Percentiles rank a stretch among this genome's conserved stretches.
Conservation (phyloP, 2,113 vertebrate species). For the Phainopepla nitens region DNA sequence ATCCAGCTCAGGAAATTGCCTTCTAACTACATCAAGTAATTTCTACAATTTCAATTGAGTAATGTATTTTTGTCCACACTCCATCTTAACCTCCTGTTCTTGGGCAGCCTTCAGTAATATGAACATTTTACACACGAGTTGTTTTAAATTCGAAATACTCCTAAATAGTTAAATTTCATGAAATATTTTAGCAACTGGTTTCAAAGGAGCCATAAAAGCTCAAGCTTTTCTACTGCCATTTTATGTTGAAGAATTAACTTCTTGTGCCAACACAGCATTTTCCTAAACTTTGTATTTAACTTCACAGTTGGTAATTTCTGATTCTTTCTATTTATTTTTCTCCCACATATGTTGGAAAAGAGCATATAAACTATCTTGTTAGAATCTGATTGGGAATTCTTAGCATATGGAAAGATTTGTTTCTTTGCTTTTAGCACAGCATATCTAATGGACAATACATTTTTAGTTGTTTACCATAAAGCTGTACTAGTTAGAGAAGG, state of each 20-base stretch:
- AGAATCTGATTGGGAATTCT: neutral
- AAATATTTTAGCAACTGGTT: neutral
- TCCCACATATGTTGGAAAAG: neutral
- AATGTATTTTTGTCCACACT: neutral
- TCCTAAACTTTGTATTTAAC: neutral
- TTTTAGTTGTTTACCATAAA: neutral
- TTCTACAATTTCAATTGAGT: neutral
- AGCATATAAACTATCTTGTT: neutral
- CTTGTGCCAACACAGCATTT: neutral
- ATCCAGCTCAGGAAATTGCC: conserved; percentile 31
- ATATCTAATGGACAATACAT: neutral
- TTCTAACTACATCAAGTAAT: conserved; percentile 2
- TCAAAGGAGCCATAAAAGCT: neutral
- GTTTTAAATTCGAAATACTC: neutral
- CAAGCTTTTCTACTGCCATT: neutral
- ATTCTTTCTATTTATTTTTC: neutral
- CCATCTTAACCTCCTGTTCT: neutral
- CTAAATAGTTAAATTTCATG: neutral
- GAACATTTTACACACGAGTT: neutral
- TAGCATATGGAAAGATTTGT: neutral
- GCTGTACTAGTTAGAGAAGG: neutral
- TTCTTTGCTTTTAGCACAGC: neutral
- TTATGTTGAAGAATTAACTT: neutral
- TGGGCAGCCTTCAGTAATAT: neutral
- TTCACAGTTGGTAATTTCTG: neutral